Evolutionary conservation across 2,797 vertebrate species (phyloP).

Genomic region (Cyprinodon diabolis): DNA sequence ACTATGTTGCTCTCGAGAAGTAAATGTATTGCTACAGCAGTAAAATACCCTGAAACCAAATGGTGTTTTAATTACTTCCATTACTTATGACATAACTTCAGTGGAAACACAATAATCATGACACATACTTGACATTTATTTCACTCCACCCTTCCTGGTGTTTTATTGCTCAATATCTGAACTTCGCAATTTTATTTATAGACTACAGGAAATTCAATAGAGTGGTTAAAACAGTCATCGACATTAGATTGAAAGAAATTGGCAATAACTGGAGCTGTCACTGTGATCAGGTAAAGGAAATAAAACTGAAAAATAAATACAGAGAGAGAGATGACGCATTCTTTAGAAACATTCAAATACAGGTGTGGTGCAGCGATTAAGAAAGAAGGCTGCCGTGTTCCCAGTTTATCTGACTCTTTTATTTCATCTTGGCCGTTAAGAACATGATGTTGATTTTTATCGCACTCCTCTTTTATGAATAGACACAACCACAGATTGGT

Average conservation of each 20-base stretch:
- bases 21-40: neutral
- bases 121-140: slow-evolving; percentile 8
- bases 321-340: slow-evolving; percentile 10
- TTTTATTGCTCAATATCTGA: slow-evolving; percentile 13
- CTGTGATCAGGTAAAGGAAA: neutral
- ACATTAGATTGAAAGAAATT: neutral
- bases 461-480: neutral
- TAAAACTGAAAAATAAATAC: neutral
- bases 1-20: neutral
- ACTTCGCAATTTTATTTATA: slow-evolving; percentile 8
- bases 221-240: neutral
- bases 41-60: slow-evolving; percentile 14
- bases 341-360: slow-evolving; percentile 3
- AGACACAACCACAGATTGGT: neutral
- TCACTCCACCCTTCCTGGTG: neutral
- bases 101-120: slow-evolving; percentile 28
- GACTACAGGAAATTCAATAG: slow-evolving; percentile 1
- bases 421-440: neutral
- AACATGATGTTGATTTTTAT: slow-evolving; percentile 3
- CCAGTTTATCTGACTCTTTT: neutral
- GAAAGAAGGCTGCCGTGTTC: neutral
- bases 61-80: slow-evolving; percentile 21
- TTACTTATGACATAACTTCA: slow-evolving; percentile 34
- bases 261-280: neutral
- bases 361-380: neutral